Evolutionary conservation across 1,140 invertebrate species (phyloP), one percentile per base, ranked within the genome.

Genomic region (Pomacea maculata): DNA sequence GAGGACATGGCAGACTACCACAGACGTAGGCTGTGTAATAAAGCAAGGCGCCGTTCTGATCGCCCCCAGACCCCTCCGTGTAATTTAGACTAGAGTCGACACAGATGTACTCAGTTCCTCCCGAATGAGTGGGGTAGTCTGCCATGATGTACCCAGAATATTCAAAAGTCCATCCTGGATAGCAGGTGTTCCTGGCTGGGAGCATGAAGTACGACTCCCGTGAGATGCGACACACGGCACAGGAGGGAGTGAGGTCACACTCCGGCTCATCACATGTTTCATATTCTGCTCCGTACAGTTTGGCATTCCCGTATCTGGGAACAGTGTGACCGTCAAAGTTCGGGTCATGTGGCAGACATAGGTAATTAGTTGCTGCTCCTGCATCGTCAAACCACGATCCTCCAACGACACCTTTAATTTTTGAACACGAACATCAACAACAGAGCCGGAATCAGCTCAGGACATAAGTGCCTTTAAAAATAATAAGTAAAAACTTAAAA

Each of bases 71-170:
- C 4, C 67, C 21, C 10, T 12, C 12, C 4, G 11, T 25, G 11
- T 11, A n/a, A 6, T 21, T n/a, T 1, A 1, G 21, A 21, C 67
- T 70, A 21, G 67, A 70, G 67, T 70, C 67, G 67, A 70, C 21
- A 21, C 67, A 70, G 67, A 70, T 70, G 29, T 70, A 70, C 67
- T 70, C 67, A 12, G 67, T 25, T 12, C n/a, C 67, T 12, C 12
- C 67, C 12, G 1, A 11, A 4, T 17, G 29, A 2, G 0, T n/a
- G 21, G 67, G 67, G n/a, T 64, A 12, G 15, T 65, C 65, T 17
- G 84, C 65, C 82, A 83, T 83, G 63, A 86, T 81, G 80, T 85
- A 85, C 5, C 86, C 86, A 17, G 19, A 74, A 75, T 85, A 86
- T 79, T 86, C 84, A n/a, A 80, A 8, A 8, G 55, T 82, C 81